Base-by-base conservation (phyloP, 1,140 invertebrate species). In the Bombus waltoni region DNA sequence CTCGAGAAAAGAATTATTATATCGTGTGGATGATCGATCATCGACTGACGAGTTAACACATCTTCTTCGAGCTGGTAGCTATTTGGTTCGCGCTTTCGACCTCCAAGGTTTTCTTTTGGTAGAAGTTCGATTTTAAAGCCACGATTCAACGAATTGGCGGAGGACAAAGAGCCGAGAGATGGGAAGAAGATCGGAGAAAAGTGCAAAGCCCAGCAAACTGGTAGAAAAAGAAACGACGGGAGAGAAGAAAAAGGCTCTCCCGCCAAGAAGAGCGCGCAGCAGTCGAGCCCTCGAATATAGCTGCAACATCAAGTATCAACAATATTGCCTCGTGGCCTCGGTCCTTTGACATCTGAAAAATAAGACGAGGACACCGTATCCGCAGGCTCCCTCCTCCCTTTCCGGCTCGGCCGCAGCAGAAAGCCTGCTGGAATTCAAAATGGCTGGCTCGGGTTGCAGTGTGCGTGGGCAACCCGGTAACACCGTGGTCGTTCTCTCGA, bases 291-390 rank as follows among this genome's bases (percentile, higher is more conserved):
- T 32, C 42, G 71, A 80, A 66, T 79, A 89, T 83, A 88, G 89
- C 92, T 93, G 89, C 90, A 93, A 94, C 94, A 95, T 95, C 93
- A 94, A 95, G 90, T 94, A 94, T 94, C 93, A 94, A 94, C 93
- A 95, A 95, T 93, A 94, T 92, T 93, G 91, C 89, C 85, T 80
- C 80, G 87, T 81, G 74, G 83, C 83, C 90, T 91, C 76, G 85
- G 90, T 93, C 89, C 93, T 93, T 94, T 93, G 93, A 94, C 93
- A 94, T 87, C 89, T 89, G 85, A 92, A 94, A 90, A 94, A 94
- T 93, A 93, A 94, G 93, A 94, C 91, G 79, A 91, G 86, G 72
- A 90, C 85, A 80, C 84, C 42, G 81, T 87, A 86, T 84, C 71
- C 71, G 73, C 68, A 59, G 42, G 25, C 80, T 74, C 35, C 35